Evolutionary conservation across 1,140 invertebrate species (phyloP), one percentile per base, ranked within the genome.

Genomic region (Spodoptera litura): DNA sequence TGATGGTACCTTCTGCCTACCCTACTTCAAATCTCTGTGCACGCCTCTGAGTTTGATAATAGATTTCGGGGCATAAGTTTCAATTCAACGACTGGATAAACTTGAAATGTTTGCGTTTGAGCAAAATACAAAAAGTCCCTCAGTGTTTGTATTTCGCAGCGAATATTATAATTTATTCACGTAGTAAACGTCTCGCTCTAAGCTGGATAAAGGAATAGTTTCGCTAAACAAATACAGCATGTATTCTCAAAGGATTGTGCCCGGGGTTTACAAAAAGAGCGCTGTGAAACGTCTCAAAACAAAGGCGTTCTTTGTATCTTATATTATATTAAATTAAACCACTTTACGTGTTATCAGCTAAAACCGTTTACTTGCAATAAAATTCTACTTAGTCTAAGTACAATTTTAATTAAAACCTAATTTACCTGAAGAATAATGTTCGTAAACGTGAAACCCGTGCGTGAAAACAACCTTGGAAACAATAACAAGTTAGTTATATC

Each of bases 141-240:
- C 31, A 13, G 38, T 59, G 13, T 49, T 62, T 49, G 9, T 49
- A 20, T 49, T 64, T 64, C 15, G 11, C n/a, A 64, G 38, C 4
- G n/a, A 64, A 64, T 64, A 64, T 49, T 15, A 59, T 59, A 59
- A 64, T 64, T 64, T 64, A 64, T 64, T 64, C 38, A 44, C 61
- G 61, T 64, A 64, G 13, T 64, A 64, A 64, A 64, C 44, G 59
- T 62, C 59, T 62, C 13, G 35, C 61, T 64, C n/a, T 64, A 64
- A 64, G 61, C 35, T 35, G 59, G 61, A 64, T 64, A 64, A 64
- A 64, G 61, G 38, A 64, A 64, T 64, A 64, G 61, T 64, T 64
- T 64, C n/a, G n/a, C 38, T 64, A 64, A 49, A 64, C 61, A 68
- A 68, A 53, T 53, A 68, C 64, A 53, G 25, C 25, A n/a, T 68